Percentiles rank a stretch among this genome's conserved stretches.
Evolutionary conservation across 2,888 invertebrate species (phyloP).

Genomic region (Cryptops parisi): DNA sequence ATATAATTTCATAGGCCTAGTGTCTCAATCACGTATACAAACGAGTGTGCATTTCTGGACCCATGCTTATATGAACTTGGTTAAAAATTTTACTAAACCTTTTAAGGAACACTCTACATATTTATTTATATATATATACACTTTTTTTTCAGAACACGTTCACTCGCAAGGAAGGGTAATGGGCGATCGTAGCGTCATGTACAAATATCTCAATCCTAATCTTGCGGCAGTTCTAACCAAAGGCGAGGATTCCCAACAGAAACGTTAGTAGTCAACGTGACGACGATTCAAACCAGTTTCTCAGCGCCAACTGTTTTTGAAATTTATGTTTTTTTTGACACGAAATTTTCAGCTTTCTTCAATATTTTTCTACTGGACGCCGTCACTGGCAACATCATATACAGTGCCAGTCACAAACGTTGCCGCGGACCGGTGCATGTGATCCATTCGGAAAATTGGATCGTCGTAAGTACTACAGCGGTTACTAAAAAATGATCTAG

Average conservation of each 20-base stretch:
- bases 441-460: slow-evolving; percentile 94
- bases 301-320: too few species aligned
- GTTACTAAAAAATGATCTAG: too few species aligned
- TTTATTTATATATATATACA: background rate
- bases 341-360: slow-evolving; percentile 47
- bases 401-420: slow-evolving; percentile 68
- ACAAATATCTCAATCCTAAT: slow-evolving; percentile 98
- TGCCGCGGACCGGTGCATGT: slow-evolving; percentile 69
- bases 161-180: slow-evolving; percentile 92
- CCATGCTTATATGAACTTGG: too few species aligned
- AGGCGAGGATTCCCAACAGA: slow-evolving; percentile 55
- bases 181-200: slow-evolving; percentile 88
- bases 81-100: too few species aligned
- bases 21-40: too few species aligned
- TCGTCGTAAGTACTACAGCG: slow-evolving; percentile 57
- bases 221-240: slow-evolving; percentile 72
- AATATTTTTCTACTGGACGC: slow-evolving; percentile 78
- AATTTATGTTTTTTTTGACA: background rate
- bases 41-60: too few species aligned
- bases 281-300: too few species aligned
- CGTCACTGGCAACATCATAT: slow-evolving; percentile 74
- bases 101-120: too few species aligned
- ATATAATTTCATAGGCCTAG: too few species aligned
- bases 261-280: slow-evolving; percentile 44
- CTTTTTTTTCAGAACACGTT: slow-evolving; percentile 33